Evolutionary conservation across 2,797 vertebrate genomes (phyloP).

Genomic region (Malurus splendens): DNA sequence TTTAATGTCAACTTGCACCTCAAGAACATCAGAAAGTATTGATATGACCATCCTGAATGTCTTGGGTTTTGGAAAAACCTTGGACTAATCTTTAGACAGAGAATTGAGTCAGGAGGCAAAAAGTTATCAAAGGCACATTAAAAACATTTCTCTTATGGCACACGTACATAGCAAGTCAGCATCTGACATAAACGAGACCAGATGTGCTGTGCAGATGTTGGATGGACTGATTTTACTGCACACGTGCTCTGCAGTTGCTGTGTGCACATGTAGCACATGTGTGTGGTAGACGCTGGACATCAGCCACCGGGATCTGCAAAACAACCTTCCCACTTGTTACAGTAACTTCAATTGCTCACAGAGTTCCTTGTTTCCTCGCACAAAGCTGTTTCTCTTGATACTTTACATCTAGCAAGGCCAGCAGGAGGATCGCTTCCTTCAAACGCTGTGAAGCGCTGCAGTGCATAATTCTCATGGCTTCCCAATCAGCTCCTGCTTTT

Average conservation of each 20-base stretch:
- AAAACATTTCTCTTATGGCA: neutral
- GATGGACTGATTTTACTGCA: neutral
- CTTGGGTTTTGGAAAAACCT: neutral
- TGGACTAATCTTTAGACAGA: neutral
- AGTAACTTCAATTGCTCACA: neutral
- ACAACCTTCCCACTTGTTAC: neutral
- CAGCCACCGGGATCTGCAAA: neutral
- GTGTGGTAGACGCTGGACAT: neutral
- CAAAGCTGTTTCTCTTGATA: neutral
- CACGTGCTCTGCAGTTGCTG: neutral
- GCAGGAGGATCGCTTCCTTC: neutral
- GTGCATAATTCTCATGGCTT: neutral
- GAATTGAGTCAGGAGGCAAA: neutral
- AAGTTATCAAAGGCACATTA: neutral
- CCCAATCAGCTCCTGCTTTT: neutral
- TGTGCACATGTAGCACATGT: neutral
- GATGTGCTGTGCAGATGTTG: slow-evolving; percentile 12
- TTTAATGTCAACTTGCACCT: neutral
- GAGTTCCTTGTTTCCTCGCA: neutral
- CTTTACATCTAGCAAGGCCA: neutral
- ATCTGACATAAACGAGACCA: neutral
- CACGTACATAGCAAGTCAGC: neutral
- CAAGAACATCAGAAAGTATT: neutral
- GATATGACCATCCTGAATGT: neutral
- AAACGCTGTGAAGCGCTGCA: neutral